Evolutionary conservation across 2,797 vertebrate genomes (phyloP), one percentile per base, ranked within the genome.

Genomic region (Poeciliopsis presidionis): DNA sequence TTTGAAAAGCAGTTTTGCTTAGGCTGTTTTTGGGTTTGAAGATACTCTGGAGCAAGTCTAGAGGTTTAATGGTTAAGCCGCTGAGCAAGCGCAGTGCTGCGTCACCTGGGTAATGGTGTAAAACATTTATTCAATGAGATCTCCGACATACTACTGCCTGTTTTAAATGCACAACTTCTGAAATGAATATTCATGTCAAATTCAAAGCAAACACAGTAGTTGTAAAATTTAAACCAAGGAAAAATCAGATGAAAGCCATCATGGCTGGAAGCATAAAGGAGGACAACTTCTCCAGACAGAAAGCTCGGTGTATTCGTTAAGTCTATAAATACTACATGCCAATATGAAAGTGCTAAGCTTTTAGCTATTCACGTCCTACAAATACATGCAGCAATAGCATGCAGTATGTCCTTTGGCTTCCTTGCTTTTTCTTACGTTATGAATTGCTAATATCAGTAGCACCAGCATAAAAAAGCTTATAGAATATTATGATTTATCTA

Each of bases 1-100:
- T 51, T 82, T 53, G 73, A 74, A 63, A 61, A 25, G 74, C 36
- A 41, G 30, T 70, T 81, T 77, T 46, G 18, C 85, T 82, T 77
- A 39, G 30, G 25, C 47, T 73, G 20, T 57, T 85, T 85, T 85
- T 73, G 30, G 51, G 65, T 20, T 47, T 0, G 12, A 59, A 45
- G 47, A 25, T 12, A 61, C 30, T 41, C 22, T 0, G n/a, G 6
- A 53, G 75, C 22, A 46, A 57, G 25, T 70, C 75, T 25, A 49
- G 28, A 49, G 63, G 65, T 63, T 73, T 2, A 46, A 55, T 8
- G 71, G 67, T 81, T 41, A 76, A 67, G 41, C 20, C 39, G 61
- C 9, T 67, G 49, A 75, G 65, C 72, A 7, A 55, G 14, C 33
- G 30, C 65, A 53, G 20, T 36, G 43, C 46, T 12, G 65, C 67